phyloP scores from a whole-genome alignment of 2,888 invertebrate species.

The Hemaris fuciformis region DNA sequence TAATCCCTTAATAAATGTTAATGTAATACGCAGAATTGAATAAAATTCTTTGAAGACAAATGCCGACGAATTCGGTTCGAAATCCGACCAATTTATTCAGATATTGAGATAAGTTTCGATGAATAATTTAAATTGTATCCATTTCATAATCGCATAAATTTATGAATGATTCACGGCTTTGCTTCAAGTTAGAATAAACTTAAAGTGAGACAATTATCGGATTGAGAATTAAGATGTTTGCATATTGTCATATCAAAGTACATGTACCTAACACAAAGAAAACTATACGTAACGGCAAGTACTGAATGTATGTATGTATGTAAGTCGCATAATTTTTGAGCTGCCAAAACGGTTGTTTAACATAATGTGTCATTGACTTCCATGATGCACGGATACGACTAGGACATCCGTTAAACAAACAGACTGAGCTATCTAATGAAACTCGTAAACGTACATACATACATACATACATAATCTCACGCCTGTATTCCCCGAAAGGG shows the following conservation, averaged over 20 bases:
- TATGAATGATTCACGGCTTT: neutral
- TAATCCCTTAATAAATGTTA: neutral
- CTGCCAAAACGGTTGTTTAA: neutral
- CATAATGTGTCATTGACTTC: constrained; percentile 17
- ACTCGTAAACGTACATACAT: constrained; percentile 17
- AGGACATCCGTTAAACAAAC: constrained; percentile 26
- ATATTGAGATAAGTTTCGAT: neutral
- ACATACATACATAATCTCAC: too few relatives aligned
- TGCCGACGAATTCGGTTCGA: neutral
- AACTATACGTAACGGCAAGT: neutral
- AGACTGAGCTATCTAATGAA: constrained; percentile 18
- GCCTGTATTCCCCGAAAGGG: too few relatives aligned
- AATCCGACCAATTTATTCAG: neutral
- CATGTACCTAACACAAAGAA: neutral
- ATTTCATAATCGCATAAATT: constrained; percentile 1
- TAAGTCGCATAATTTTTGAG: neutral
- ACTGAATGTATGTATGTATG: too few relatives aligned
- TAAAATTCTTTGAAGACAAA: neutral
- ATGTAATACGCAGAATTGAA: neutral
- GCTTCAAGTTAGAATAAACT: neutral
- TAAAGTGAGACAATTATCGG: neutral
- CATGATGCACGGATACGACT: constrained; percentile 19
- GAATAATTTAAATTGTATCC: constrained; percentile 1
- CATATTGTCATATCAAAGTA: neutral
- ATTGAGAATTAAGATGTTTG: neutral